phyloP scores from a whole-genome alignment of 2,888 invertebrate genomes.

The Parapristionchus giblindavisi region DNA sequence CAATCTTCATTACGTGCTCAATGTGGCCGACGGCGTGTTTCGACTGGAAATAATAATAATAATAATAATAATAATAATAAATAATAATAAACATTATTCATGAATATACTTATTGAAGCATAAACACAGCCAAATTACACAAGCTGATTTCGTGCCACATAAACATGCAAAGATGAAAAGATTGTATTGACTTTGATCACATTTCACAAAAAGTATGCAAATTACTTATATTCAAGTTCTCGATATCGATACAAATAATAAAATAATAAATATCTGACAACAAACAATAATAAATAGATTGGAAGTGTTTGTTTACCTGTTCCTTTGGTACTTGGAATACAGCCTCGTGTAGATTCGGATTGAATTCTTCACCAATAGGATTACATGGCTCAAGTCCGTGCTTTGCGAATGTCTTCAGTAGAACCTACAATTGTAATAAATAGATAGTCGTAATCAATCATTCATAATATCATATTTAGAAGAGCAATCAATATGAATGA shows the following conservation, averaged over 20 bases:
- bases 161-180: no score
- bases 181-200: no score
- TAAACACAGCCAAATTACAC: background rate
- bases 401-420: slow-evolving; percentile 79
- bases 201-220: background rate
- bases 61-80: background rate
- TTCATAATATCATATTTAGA: background rate
- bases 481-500: background rate
- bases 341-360: slow-evolving; percentile 95
- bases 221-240: background rate
- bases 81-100: background rate
- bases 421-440: slow-evolving; percentile 45
- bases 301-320: slow-evolving; percentile 57
- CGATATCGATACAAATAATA: background rate
- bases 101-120: background rate
- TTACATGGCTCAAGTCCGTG: slow-evolving; percentile 86
- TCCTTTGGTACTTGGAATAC: slow-evolving; percentile 82
- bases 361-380: slow-evolving; percentile 88
- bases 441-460: background rate
- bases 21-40: slow-evolving; percentile 81
- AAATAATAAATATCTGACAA: background rate
- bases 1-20: slow-evolving; percentile 90
- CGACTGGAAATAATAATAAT: slow-evolving; percentile 39
- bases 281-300: no score
- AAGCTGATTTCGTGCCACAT: background rate